Evolutionary conservation across 2,113 vertebrate genomes (phyloP), one percentile per base, ranked within the genome.

Genomic region (Eurystomus gularis): DNA sequence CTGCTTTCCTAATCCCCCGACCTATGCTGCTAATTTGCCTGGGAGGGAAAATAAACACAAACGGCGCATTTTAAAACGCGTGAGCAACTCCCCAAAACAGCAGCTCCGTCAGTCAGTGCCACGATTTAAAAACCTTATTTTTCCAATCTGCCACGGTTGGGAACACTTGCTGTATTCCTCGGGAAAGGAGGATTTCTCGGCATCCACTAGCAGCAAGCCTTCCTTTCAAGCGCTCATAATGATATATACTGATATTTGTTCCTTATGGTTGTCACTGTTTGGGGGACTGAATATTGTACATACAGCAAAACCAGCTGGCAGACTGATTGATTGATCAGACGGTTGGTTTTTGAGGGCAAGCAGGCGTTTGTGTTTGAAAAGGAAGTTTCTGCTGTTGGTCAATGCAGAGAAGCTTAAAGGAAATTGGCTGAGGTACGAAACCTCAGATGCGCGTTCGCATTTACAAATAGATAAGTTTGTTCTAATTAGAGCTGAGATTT

Each of bases 401-500:
- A 58, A 46, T 44, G 18, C 48, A 60, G 48, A 62, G 64, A 75
- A 84, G 35, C 80, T 92, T 68, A 84, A 89, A 96, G 60, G 23
- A 93, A 95, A 90, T 58, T 71, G 81, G 86, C 35, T 82, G 73
- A 81, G 40, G 44, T 82, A 87, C 44, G 60, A 90, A 93, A 90
- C 44, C 48, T 82, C 93, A 78, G 60, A 81, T 93, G 60, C 11
- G 52, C 3, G 2, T 75, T 60, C 83, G 35, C 65, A 82, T 82
- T 95, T 89, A 82, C 73, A 91, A 84, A 79, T 4, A 79, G 69
- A 72, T 37, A 79, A 15, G 51, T 89, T 71, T 89, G 48, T 79
- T 89, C 69, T 91, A 91, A 96, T 93, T 91, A 55, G 72, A 86
- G 33, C 15, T 64, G 52, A 84, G 73, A 78, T 61, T 91, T 86